Evolutionary conservation across 2,888 invertebrate genomes (phyloP), one percentile per base, ranked within the genome.

Genomic region (Proisotoma minuta): DNA sequence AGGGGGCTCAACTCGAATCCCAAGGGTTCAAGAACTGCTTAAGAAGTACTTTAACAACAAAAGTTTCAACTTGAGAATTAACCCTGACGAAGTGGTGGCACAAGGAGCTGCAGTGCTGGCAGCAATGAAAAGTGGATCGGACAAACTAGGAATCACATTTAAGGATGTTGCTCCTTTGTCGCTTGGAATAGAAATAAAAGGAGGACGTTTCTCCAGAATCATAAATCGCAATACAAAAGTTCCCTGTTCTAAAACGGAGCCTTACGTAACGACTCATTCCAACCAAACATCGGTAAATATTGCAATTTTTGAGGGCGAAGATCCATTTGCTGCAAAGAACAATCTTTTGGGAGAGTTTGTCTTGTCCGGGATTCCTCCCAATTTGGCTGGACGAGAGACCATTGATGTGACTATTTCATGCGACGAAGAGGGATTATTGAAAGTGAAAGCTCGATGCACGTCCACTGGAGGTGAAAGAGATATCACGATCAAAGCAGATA

Each of bases 1-100:
- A 10, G 87, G 87, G 57, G 87, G 87, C 15, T 85, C 85, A 24
- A 86, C 87, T 15, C 81, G 86, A 74, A 85, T 87, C 63, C 86
- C 86, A 15, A 85, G 83, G 76, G 81, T 86, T 67, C 85, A 86
- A 77, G 80, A 81, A 69, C 76, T 86, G 48, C 79, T 87, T 20
- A 81, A 82, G 60, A 78, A 79, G 54, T 77, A 78, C 73, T 83
- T 82, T 75, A 51, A 89, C 73, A 83, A 82, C 0, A 83, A 82
- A 75, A 81, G 84, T 66, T 77, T 87, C 18, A 87, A 86, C 78
- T 85, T 85, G 74, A 82, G 83, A 23, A 87, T 88, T 75, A 87
- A 88, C 76, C 87, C 87, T 1, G 87, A 86, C 74, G 85, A 86
- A 75, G 85, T 85, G 18, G 85, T 86, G 8, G 66, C 66, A 1